Base-by-base conservation (phyloP, 64 coral and sea anemone genomes). In the Pocillopora verrucosa region DNA sequence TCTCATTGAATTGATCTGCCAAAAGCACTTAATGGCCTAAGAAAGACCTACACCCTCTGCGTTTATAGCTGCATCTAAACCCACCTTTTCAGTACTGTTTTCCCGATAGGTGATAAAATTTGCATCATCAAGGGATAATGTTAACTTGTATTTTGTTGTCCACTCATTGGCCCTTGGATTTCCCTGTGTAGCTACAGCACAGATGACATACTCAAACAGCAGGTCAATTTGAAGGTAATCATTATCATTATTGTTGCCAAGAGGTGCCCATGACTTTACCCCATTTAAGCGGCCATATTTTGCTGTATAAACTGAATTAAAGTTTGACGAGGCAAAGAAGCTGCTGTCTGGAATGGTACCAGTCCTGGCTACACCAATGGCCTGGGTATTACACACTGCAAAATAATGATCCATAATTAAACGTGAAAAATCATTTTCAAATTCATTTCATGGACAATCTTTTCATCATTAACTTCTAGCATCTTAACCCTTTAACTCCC, bases 161-260 rank as follows among this genome's bases (percentile, higher is more conserved):
- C 25, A 69, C 9, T 41, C 22, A 45, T 45, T 45, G 12, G 3
- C 10, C 12, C 14, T 15, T 16, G 62, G 2, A 17, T 51, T 14
- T 86, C 82, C 82, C 56, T 86, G 82, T 19, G 80, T 84, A 51
- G 80, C 80, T 11, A 84, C 80, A 16, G 80, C 61, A 56, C 80
- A 84, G 60, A 84, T 73, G 22, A 69, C 25, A 25, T 13, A 86
- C 11, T 56, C 63, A 9, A 20, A 20, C 12, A 69, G 35, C 20
- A 86, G 63, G 22, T 72, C 16, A 10, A 86, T 73, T 65, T 86
- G 82, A 4, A 86, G 35, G 61, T 36, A 86, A 61, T 86, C 82
- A 58, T 20, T 38, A 16, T 64, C 35, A 26, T 41, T 3, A 41
- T 16, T 19, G 10, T 41, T 0, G 45, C 7, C 17, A 0, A 0